phyloP scores from a whole-genome alignment of 2,113 vertebrate genomes.

The Muntiacus muntjak region DNA sequence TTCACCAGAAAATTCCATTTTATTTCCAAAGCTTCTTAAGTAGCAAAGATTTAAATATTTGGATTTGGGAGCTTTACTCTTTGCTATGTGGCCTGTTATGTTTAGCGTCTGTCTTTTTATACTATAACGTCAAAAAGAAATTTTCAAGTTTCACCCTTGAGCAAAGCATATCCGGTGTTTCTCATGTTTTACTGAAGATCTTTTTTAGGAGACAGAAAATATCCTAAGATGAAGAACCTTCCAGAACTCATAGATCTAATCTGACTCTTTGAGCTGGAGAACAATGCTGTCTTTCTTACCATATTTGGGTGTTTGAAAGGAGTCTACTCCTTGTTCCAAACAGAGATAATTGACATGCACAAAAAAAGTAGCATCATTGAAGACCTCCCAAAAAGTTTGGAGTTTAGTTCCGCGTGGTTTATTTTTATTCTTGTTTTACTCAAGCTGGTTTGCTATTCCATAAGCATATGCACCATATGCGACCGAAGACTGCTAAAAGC shows the following conservation, averaged over 20 bases:
- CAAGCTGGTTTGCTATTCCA: conserved; percentile 48
- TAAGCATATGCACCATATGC: conserved; percentile 45
- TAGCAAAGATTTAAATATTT: conserved; percentile 64
- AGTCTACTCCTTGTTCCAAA: conserved; percentile 36
- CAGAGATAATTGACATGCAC: conserved; percentile 1
- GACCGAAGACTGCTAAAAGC: conserved; percentile 52
- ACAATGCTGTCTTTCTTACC: conserved; percentile 46
- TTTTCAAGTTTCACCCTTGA: background rate
- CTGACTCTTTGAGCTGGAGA: conserved; percentile 24
- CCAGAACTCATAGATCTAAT: background rate
- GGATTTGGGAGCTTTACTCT: conserved; percentile 22
- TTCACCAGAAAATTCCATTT: conserved; percentile 51
- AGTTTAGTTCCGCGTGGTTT: conserved; percentile 49
- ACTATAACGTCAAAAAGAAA: conserved; percentile 1
- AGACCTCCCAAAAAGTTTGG: conserved; percentile 67
- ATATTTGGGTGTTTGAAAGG: background rate
- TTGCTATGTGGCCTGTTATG: background rate
- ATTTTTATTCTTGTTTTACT: conserved; percentile 70
- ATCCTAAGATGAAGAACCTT: conserved; percentile 10
- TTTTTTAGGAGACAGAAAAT: background rate
- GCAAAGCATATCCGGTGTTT: background rate
- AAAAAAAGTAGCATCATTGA: background rate
- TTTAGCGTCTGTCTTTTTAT: conserved; percentile 40
- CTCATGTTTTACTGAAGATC: background rate
- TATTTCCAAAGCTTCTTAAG: conserved; percentile 47